phyloP scores from a whole-genome alignment of 1,140 invertebrate species.

The Drosophila asahinai region DNA sequence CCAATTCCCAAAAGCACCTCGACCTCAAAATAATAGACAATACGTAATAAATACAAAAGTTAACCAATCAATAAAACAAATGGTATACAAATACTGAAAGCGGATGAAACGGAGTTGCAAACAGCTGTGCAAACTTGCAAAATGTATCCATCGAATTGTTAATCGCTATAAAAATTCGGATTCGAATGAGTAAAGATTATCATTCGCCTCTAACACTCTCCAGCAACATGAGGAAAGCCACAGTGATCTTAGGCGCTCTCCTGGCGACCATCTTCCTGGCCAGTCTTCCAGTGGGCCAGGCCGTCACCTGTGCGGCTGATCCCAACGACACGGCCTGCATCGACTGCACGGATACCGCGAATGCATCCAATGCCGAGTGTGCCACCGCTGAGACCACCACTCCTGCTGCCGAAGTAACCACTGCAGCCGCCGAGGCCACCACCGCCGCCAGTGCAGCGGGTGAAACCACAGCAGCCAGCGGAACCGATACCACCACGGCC shows the following conservation, averaged over 20 bases:
- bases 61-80: neutral
- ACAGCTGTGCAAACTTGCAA: conserved; percentile 1
- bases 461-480: neutral
- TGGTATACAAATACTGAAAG: neutral
- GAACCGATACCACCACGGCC: too few species aligned
- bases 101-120: neutral
- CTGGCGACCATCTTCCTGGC: conserved; percentile 17
- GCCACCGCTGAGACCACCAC: neutral
- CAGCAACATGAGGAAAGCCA: conserved; percentile 17
- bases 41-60: neutral
- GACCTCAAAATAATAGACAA: neutral
- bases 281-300: neutral
- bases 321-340: neutral
- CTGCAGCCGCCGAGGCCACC: neutral
- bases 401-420: neutral
- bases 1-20: neutral
- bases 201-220: neutral
- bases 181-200: neutral
- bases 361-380: neutral
- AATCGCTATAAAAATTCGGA: neutral
- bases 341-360: neutral
- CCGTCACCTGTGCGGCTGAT: conserved; percentile 2
- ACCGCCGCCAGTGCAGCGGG: neutral
- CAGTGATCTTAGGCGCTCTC: neutral
- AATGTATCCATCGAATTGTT: neutral